Evolutionary conservation across 2,113 vertebrate genomes (phyloP).

Genomic region (Choloepus hoffmanni): DNA sequence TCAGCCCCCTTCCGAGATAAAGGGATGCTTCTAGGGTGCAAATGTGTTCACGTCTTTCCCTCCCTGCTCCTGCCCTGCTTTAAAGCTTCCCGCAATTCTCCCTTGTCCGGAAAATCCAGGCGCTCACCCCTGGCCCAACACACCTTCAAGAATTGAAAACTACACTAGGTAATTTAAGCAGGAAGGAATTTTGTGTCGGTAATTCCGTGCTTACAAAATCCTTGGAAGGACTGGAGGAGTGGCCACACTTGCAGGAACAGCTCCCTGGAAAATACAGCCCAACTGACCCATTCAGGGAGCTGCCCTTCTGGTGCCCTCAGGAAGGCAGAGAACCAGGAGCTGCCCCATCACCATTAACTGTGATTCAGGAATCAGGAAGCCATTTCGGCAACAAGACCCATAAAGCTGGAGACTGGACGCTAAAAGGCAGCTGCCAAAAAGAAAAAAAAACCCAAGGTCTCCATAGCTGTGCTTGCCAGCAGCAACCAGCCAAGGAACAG

Average conservation of each 20-base stretch:
- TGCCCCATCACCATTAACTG: background rate
- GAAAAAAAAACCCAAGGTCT: background rate
- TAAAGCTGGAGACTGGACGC: background rate
- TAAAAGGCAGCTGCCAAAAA: background rate
- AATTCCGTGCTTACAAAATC: background rate
- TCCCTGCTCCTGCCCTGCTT: background rate
- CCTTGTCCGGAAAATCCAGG: background rate
- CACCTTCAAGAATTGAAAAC: background rate
- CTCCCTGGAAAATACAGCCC: background rate
- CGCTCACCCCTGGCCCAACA: background rate
- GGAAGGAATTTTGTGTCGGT: background rate
- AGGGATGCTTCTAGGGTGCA: background rate
- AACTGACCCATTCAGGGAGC: background rate
- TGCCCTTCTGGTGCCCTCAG: background rate
- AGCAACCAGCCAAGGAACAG: background rate
- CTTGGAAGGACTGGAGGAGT: background rate
- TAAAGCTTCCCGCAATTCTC: background rate
- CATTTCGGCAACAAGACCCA: background rate
- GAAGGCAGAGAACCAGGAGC: background rate
- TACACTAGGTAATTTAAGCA: background rate
- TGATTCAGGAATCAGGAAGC: background rate
- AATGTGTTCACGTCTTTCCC: background rate
- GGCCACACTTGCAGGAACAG: background rate
- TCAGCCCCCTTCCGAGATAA: background rate
- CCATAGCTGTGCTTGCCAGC: background rate